These are phyloP conservation scores for Tapirus indicus DNA, from an alignment of 2,797 vertebrate species.

Conservation along the genomic window DNA sequence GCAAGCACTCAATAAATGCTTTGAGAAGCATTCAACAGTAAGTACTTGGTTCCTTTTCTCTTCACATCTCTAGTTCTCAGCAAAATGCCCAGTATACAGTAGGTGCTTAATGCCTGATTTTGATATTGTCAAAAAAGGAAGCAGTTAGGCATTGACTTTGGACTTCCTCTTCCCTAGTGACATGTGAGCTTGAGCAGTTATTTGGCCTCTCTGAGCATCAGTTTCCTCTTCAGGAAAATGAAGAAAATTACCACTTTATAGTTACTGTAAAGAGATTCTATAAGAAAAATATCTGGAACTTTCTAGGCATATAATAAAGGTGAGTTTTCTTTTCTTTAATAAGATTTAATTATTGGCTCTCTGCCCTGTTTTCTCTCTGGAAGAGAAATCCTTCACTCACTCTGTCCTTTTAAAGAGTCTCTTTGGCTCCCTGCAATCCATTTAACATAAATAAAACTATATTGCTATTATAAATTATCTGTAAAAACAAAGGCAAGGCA, in stretches of 20 bases:
- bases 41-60: not conserved
- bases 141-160: not conserved
- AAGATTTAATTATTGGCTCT: not conserved
- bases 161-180: not conserved
- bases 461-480: not conserved
- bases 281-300: not conserved
- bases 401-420: not conserved
- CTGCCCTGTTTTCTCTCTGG: not conserved
- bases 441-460: conserved; percentile 1
- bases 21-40: not conserved
- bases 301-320: not conserved
- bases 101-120: not conserved
- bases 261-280: not conserved
- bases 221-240: conserved; percentile 7
- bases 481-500: not conserved
- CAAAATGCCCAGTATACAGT: not conserved
- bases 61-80: not conserved
- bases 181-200: not conserved
- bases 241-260: conserved; percentile 26
- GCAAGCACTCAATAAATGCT: not conserved
- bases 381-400: not conserved
- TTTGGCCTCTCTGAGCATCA: not conserved
- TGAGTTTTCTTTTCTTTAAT: not conserved
- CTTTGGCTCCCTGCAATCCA: not conserved
- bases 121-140: not conserved